Evolutionary conservation across 2,888 invertebrate genomes (phyloP), one percentile per base, ranked within the genome.

Genomic region (Lathronympha strigana): DNA sequence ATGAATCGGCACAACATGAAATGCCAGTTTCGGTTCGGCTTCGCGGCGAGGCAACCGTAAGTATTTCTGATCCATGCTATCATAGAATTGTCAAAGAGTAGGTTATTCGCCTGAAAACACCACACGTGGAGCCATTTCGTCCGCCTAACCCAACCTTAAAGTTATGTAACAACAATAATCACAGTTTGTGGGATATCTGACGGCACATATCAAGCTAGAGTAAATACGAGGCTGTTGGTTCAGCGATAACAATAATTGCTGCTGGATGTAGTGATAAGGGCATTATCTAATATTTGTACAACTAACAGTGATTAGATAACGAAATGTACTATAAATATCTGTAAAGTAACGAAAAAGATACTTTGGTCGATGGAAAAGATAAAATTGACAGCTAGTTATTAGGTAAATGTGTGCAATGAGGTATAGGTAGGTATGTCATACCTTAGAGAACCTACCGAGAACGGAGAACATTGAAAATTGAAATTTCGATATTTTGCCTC

Each of bases 211-310:
- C 77, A 82, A 80, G 78, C 79, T 80, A 86, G 84, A 68, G 68
- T 62, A 68, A 68, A 69, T 69, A 68, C 61, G 57, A 66, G 66
- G 38, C 28, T 68, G 68, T 89, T 87, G 71, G 84, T 81, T 83
- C 75, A 82, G 71, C 77, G 90, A 90, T 90, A 90, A 84, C 82
- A 86, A 87, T 90, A 89, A 90, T 90, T 90, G 90, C 90, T 86
- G 88, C 86, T 90, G 88, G 86, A 82, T 87, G 83, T 80, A 76
- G 70, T 75, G 87, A 86, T 86, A 87, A 86, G 79, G 76, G 71
- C 79, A 84, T 88, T 90, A 90, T 89, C 89, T 89, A 88, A 88
- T 88, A 84, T 91, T 90, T 89, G 84, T 81, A 79, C 79, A 82
- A 80, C 73, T 71, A 78, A 78, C 76, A 72, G 68, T 74, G 90